Conservation (phyloP, 2,888 invertebrate species). For the Temnothorax ravouxi region DNA sequence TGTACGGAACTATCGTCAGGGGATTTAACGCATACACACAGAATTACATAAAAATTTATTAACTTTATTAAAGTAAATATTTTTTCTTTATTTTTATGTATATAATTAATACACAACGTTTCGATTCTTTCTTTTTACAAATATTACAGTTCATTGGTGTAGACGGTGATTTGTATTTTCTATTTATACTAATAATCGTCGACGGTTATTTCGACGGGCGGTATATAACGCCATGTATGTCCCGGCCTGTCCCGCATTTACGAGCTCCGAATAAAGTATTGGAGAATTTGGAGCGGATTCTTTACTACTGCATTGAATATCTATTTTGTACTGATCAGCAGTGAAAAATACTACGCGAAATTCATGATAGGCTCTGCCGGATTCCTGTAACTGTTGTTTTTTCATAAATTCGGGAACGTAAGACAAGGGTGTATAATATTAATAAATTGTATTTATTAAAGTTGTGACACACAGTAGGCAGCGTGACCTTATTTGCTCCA, state of each 20-base stretch:
- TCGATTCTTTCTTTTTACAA: slow-evolving; percentile 63
- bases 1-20: no score
- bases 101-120: slow-evolving; percentile 41
- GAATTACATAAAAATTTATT: background rate
- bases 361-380: slow-evolving; percentile 92
- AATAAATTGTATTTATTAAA: slow-evolving; percentile 2
- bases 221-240: slow-evolving; percentile 94
- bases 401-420: slow-evolving; percentile 4
- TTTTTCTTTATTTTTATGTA: slow-evolving; percentile 39
- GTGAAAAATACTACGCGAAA: slow-evolving; percentile 95
- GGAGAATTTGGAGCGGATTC: slow-evolving; percentile 87
- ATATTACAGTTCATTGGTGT: slow-evolving; percentile 59
- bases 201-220: slow-evolving; percentile 93
- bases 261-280: slow-evolving; percentile 80
- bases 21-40: slow-evolving; percentile 17
- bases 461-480: slow-evolving; percentile 86
- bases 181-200: slow-evolving; percentile 87
- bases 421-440: background rate
- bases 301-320: slow-evolving; percentile 93
- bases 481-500: slow-evolving; percentile 91
- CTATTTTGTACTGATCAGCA: slow-evolving; percentile 95
- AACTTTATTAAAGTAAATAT: slow-evolving; percentile 67
- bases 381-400: slow-evolving; percentile 89
- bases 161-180: background rate
- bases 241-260: slow-evolving; percentile 87